Percentiles rank a stretch among this genome's conserved stretches.
These are phyloP conservation scores for Virgularia gustaviana DNA, from an alignment of 92 coral and sea anemone genomes.

Conservation along the genomic window DNA sequence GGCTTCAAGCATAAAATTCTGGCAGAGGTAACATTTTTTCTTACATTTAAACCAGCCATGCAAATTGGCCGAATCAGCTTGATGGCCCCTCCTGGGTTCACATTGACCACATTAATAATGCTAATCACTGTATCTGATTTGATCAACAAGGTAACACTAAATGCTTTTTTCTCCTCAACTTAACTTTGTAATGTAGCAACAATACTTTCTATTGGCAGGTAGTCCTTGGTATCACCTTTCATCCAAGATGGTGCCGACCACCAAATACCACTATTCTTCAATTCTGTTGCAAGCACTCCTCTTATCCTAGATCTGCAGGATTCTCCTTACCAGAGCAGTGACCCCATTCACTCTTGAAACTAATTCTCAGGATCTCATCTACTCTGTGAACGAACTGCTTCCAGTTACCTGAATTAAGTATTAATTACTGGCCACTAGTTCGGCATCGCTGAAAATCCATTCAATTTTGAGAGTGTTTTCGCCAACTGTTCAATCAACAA, in stretches of 20 bases:
- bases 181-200: constrained; percentile 4
- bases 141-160: not conserved
- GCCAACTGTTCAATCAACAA: too few species aligned
- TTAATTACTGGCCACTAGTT: too few species aligned
- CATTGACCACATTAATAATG: not conserved
- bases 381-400: constrained; percentile 30
- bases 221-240: not conserved
- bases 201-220: not conserved
- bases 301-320: too few species aligned
- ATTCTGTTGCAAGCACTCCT: not conserved
- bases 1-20: too few species aligned
- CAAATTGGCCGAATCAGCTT: too few species aligned
- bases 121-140: not conserved
- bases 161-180: constrained; percentile 1
- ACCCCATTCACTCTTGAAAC: constrained; percentile 23
- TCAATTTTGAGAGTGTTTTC: too few species aligned
- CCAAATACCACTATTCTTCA: not conserved
- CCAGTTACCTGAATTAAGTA: constrained; percentile 12
- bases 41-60: too few species aligned
- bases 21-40: too few species aligned
- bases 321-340: too few species aligned
- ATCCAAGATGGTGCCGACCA: constrained; percentile 22
- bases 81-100: too few species aligned
- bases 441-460: too few species aligned
- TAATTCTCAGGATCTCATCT: constrained; percentile 15